Conservation (phyloP, 2,113 vertebrate genomes). For the Scopus umbretta region DNA sequence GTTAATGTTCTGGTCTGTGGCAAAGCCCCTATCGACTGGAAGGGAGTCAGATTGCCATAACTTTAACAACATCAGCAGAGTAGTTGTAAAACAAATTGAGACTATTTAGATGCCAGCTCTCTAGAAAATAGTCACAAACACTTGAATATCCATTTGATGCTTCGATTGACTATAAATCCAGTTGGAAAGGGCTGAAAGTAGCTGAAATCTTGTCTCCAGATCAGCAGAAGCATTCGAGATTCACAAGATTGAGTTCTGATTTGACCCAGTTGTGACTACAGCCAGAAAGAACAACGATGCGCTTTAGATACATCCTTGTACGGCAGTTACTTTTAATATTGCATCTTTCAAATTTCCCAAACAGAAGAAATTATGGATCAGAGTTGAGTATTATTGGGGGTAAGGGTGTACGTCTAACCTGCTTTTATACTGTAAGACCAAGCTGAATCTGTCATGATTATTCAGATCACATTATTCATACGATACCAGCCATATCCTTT, state of each 20-base stretch:
- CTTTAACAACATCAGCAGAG: not conserved
- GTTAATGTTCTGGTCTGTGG: not conserved
- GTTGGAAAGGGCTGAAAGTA: not conserved
- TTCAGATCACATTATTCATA: too few species aligned
- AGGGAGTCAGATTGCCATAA: not conserved
- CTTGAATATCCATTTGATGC: not conserved
- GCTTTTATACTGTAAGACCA: not conserved
- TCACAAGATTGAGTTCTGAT: not conserved
- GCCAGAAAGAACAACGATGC: not conserved
- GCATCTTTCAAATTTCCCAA: not conserved
- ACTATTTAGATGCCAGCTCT: not conserved
- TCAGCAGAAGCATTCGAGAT: not conserved
- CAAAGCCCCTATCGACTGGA: not conserved
- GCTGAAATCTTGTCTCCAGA: not conserved
- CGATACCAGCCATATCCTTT: not conserved
- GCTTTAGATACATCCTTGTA: not conserved
- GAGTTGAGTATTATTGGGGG: not conserved
- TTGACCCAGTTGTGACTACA: not conserved
- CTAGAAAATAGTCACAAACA: not conserved
- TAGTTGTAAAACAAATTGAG: too few species aligned
- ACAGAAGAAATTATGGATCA: not conserved
- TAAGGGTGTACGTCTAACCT: not conserved
- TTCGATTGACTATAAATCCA: not conserved
- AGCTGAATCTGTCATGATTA: not conserved
- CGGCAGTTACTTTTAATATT: not conserved